phyloP scores from a whole-genome alignment of 1,140 invertebrate species.

The Drosophila bocqueti region DNA sequence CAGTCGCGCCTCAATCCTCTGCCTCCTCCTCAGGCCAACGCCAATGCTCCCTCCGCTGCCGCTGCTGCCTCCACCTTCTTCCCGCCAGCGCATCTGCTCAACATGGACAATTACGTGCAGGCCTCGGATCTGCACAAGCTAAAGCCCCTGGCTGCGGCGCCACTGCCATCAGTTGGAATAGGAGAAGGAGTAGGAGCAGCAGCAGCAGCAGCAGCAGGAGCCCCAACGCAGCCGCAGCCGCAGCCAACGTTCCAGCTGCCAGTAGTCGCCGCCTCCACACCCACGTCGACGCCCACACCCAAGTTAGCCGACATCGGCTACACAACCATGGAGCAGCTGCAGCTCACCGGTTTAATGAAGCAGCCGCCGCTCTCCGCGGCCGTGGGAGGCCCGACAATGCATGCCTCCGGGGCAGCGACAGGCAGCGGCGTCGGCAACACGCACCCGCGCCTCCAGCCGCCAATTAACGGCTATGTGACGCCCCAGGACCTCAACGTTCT shows the following conservation, averaged over 20 bases:
- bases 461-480: constrained; percentile 71
- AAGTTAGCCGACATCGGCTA: constrained; percentile 53
- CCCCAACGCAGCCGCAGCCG: constrained; percentile 1
- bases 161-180: neutral
- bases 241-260: constrained; percentile 4
- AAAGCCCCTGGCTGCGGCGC: constrained; percentile 32
- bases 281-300: constrained; percentile 18
- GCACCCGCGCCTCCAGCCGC: constrained; percentile 44
- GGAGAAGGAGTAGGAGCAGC: neutral
- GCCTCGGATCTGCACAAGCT: constrained; percentile 67
- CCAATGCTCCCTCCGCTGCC: constrained; percentile 1
- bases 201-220: neutral
- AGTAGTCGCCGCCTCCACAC: neutral
- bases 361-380: constrained; percentile 12
- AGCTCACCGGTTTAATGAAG: constrained; percentile 60
- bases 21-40: neutral
- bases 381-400: constrained; percentile 5
- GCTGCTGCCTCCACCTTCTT: constrained; percentile 17
- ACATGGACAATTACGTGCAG: constrained; percentile 64
- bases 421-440: neutral
- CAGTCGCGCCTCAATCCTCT: constrained; percentile 24
- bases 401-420: neutral
- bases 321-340: constrained; percentile 72
- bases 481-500: constrained; percentile 68
- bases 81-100: constrained; percentile 57